phyloP scores from a whole-genome alignment of 2,888 invertebrate genomes.

The Meandrusa payeni region DNA sequence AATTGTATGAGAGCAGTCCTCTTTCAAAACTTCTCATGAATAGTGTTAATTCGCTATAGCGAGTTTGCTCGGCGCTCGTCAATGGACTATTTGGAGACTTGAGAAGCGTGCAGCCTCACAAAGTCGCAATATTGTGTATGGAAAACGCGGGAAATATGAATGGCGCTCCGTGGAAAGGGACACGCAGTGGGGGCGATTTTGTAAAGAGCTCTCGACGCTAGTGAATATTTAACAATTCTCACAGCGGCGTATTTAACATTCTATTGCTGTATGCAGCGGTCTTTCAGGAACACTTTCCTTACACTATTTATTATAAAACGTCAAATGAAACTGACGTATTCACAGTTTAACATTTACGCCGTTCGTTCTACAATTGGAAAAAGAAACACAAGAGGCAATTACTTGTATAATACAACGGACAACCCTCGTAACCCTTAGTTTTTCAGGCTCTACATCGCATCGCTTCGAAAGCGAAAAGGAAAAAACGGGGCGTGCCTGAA shows the following conservation, averaged over 20 bases:
- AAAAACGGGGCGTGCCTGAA: conserved; percentile 74
- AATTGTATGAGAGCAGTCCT: conserved; percentile 80
- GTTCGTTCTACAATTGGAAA: neutral
- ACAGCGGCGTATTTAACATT: conserved; percentile 31
- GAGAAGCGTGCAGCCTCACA: conserved; percentile 61
- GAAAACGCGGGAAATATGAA: conserved; percentile 76
- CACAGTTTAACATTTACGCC: conserved; percentile 10
- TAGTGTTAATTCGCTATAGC: conserved; percentile 81
- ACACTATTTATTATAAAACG: conserved; percentile 11
- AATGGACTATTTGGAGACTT: conserved; percentile 77
- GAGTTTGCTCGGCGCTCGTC: conserved; percentile 76
- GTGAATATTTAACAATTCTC: conserved; percentile 33
- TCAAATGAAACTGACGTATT: neutral
- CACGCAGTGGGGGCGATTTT: conserved; percentile 56
- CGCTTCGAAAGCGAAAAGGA: conserved; percentile 66
- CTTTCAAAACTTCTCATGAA: conserved; percentile 79
- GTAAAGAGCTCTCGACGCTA: conserved; percentile 42
- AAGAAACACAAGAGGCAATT: conserved; percentile 27
- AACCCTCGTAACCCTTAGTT: conserved; percentile 40
- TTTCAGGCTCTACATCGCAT: conserved; percentile 52
- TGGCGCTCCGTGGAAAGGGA: conserved; percentile 54
- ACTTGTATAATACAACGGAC: conserved; percentile 31
- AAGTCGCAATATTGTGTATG: conserved; percentile 75
- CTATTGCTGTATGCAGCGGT: conserved; percentile 19
- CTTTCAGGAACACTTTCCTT: conserved; percentile 16